Conservation (phyloP, 1,140 invertebrate genomes). For the Pseudomyrmex cubaensis region DNA sequence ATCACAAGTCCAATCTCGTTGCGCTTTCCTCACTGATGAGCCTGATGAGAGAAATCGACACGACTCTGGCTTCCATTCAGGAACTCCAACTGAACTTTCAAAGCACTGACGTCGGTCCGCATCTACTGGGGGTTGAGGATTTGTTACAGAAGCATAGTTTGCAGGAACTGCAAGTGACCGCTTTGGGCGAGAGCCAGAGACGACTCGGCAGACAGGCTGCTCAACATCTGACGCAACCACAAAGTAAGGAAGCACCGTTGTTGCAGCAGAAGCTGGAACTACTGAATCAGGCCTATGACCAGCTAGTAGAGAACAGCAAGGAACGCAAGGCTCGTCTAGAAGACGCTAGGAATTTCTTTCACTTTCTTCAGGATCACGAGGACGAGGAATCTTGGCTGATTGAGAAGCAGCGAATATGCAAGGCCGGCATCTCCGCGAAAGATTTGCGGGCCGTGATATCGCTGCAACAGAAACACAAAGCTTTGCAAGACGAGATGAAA, state of each 20-base stretch:
- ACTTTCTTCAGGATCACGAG: slow-evolving; percentile 97
- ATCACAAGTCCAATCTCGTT: slow-evolving; percentile 93
- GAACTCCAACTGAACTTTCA: slow-evolving; percentile 93
- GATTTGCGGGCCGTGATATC: slow-evolving; percentile 96
- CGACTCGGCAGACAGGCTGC: slow-evolving; percentile 90
- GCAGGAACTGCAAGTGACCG: slow-evolving; percentile 95
- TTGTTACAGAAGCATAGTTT: slow-evolving; percentile 96
- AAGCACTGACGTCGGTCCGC: slow-evolving; percentile 95
- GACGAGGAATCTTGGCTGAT: slow-evolving; percentile 97
- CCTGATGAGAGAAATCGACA: slow-evolving; percentile 96
- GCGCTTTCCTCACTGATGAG: slow-evolving; percentile 92
- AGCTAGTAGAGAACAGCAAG: slow-evolving; percentile 90
- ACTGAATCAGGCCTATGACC: slow-evolving; percentile 90
- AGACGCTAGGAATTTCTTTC: slow-evolving; percentile 96
- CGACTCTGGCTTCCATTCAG: slow-evolving; percentile 92
- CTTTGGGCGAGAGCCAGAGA: slow-evolving; percentile 92
- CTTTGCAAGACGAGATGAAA: slow-evolving; percentile 96
- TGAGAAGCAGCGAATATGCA: slow-evolving; percentile 96
- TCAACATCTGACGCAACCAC: slow-evolving; percentile 85
- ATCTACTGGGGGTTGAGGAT: slow-evolving; percentile 97
- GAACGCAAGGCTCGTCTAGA: slow-evolving; percentile 93
- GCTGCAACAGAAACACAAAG: slow-evolving; percentile 97
- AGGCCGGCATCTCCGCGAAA: slow-evolving; percentile 95
- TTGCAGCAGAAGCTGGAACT: slow-evolving; percentile 89
- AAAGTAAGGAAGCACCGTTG: slow-evolving; percentile 87